Evolutionary conservation across 2,113 vertebrate genomes (phyloP).

Genomic region (Eleginops maclovinus): DNA sequence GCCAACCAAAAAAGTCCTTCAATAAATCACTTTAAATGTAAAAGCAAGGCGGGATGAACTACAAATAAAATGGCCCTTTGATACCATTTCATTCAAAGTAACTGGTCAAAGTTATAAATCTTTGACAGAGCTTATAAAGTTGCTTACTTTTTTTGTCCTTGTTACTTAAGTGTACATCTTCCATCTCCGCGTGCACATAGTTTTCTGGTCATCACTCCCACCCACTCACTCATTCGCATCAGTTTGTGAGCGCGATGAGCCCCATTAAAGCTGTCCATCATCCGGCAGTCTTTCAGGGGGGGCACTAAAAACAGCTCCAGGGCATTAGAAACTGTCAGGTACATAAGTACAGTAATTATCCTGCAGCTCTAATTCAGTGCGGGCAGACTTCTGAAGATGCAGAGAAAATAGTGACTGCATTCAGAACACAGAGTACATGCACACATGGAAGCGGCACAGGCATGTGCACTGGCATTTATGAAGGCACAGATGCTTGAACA

Average conservation of each 20-base stretch:
- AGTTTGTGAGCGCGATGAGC: constrained; percentile 58
- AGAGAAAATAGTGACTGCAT: constrained; percentile 21
- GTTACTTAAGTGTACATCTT: constrained; percentile 27
- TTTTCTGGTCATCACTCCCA: constrained; percentile 60
- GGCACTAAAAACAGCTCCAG: constrained; percentile 65
- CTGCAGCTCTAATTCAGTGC: constrained; percentile 42
- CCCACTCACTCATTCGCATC: constrained; percentile 65
- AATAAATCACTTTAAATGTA: not conserved
- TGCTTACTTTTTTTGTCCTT: not conserved
- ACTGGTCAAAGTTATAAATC: not conserved
- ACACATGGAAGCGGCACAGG: constrained; percentile 14
- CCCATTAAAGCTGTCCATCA: constrained; percentile 61
- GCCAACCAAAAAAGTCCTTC: too few relatives aligned
- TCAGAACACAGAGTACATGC: not conserved
- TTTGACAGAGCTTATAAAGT: not conserved
- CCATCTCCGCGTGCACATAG: constrained; percentile 37
- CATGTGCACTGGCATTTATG: constrained; percentile 15
- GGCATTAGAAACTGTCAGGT: constrained; percentile 60
- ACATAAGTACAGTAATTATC: constrained; percentile 71
- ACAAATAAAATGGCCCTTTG: not conserved
- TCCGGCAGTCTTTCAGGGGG: constrained; percentile 34
- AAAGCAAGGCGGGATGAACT: not conserved
- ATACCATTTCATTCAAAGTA: not conserved
- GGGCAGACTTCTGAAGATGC: constrained; percentile 24
- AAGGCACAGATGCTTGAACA: constrained; percentile 32